Base-by-base conservation (phyloP, 2,888 invertebrate genomes). In the Venusia cambrica region DNA sequence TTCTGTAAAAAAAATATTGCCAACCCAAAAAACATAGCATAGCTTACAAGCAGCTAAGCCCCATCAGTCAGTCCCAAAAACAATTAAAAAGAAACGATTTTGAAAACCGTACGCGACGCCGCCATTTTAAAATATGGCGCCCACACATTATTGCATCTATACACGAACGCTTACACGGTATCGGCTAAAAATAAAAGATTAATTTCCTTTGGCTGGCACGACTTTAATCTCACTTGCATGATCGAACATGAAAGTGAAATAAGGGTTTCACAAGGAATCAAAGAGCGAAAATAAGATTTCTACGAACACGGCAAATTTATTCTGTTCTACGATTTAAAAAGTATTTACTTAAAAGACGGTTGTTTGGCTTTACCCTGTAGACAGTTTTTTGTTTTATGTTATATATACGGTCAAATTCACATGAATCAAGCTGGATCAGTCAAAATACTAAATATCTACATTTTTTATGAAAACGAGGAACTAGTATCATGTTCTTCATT, bases 151-250 rank as follows among this genome's bases (percentile, higher is more conserved):
- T 76, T 63, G 76, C 69, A 49, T 45, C 51, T 53, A 46, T 61
- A 65, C 78, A 76, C 74, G 78, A 73, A 75, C 57, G 54, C 48
- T 53, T 30, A 57, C 58, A 54, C 53, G 45, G 54, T 64, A 62
- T 69, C 57, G 62, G 57, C 76, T 79, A 77, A 73, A 81, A 80
- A 80, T 81, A 79, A 77, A 77, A 75, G 72, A 73, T 78, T 79
- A 78, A 81, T 80, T 80, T 74, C 70, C 77, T 68, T 63, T 73
- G 63, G 67, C 62, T 70, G 68, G 71, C 62, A 60, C 62, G 61
- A 50, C 54, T 63, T 61, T 61, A 65, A 73, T 73, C 63, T 61
- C 52, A 54, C 46, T 41, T 54, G 63, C 59, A 59, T 57, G 57
- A 48, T 54, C 55, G 42, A 53, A 55, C 47, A 51, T 44, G 58